These are phyloP conservation scores for Rhingia campestris DNA, from an alignment of 2,888 invertebrate species.

Conservation along the genomic window DNA sequence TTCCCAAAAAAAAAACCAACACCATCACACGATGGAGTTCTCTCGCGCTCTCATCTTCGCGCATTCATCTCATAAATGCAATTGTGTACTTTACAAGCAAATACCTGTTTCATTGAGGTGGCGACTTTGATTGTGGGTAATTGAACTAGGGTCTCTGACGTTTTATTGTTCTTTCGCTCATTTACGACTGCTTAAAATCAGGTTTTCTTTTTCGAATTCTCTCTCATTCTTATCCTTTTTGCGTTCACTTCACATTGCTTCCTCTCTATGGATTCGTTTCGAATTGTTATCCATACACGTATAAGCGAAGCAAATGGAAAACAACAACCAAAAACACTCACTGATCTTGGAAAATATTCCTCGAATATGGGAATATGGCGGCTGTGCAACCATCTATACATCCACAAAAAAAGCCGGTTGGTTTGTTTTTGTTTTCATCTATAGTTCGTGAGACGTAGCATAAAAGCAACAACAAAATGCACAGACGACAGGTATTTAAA, in stretches of 20 bases:
- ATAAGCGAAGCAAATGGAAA: slow-evolving; percentile 22
- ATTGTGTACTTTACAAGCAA: slow-evolving; percentile 60
- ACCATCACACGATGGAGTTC: slow-evolving; percentile 7
- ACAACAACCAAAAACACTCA: slow-evolving; percentile 6
- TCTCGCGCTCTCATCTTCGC: slow-evolving; percentile 60
- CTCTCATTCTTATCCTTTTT: slow-evolving; percentile 41
- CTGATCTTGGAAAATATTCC: slow-evolving; percentile 31
- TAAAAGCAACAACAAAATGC: slow-evolving; percentile 56
- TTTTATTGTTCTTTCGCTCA: slow-evolving; percentile 72
- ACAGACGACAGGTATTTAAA: slow-evolving; percentile 69
- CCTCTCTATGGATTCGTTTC: not conserved
- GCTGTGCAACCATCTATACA: slow-evolving; percentile 59
- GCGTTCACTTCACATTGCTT: not conserved
- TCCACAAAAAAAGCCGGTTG: slow-evolving; percentile 68
- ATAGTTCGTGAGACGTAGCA: slow-evolving; percentile 41
- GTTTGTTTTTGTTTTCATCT: slow-evolving; percentile 73
- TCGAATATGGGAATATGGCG: slow-evolving; percentile 52
- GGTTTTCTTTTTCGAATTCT: slow-evolving; percentile 56
- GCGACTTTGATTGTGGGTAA: slow-evolving; percentile 74
- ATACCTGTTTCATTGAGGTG: slow-evolving; percentile 74
- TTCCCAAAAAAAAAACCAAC: not conserved
- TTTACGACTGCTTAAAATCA: slow-evolving; percentile 72
- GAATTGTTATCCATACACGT: slow-evolving; percentile 1
- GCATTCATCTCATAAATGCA: slow-evolving; percentile 56
- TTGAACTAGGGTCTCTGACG: slow-evolving; percentile 73